These are phyloP conservation scores for Phataginus tetradactyla DNA, from an alignment of 2,797 vertebrate genomes.

Conservation along the genomic window DNA sequence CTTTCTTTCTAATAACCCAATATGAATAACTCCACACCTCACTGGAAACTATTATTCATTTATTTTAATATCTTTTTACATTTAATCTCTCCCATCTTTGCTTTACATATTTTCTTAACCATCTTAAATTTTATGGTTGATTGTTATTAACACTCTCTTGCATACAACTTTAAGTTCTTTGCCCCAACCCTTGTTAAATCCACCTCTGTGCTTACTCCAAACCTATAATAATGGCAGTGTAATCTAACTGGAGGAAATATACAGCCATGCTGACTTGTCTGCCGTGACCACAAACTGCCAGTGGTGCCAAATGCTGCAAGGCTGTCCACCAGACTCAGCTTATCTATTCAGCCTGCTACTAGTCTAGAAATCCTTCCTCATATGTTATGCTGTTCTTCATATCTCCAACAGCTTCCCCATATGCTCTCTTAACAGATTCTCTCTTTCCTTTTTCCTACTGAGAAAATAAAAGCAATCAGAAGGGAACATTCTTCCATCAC, in stretches of 20 bases:
- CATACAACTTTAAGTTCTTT: background rate
- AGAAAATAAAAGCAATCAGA: background rate
- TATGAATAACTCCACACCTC: background rate
- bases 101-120: background rate
- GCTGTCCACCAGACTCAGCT: background rate
- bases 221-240: accelerated
- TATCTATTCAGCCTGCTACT: background rate
- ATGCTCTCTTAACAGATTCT: background rate
- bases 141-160: background rate
- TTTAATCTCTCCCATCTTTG: background rate
- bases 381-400: background rate
- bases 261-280: background rate
- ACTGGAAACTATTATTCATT: background rate
- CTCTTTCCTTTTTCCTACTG: background rate
- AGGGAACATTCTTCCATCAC: background rate
- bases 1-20: background rate
- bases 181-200: background rate
- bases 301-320: accelerated
- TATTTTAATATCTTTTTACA: background rate
- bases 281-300: background rate
- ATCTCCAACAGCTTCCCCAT: background rate
- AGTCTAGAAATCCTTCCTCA: background rate
- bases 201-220: accelerated
- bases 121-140: background rate
- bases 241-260: background rate